Base-by-base conservation (phyloP, 2,888 invertebrate genomes). In the Machimus atricapillus region DNA sequence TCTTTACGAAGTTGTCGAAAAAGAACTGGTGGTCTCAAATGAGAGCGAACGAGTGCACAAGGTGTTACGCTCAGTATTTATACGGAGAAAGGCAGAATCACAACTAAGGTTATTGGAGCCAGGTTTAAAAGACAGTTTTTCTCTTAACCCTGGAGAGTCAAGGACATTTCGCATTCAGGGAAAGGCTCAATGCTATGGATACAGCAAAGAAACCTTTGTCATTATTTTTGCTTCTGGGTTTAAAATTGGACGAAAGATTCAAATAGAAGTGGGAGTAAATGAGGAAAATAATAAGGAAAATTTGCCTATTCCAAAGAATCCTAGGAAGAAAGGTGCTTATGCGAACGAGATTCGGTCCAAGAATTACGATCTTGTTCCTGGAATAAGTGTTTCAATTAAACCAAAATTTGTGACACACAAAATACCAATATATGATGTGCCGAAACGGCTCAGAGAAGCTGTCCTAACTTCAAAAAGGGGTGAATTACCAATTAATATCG, bases 361-460 rank as follows among this genome's bases (percentile, higher is more conserved):
- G 12, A 89, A 91, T 81, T 86, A 90, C 3, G 87, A 90, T 16
- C 89, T 92, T 74, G 90, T 95, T 76, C 94, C 93, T 46, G 97
- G 97, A 7, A 93, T 95, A 19, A 93, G 91, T 83, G 90, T 93
- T 0, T 89, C 89, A 1, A 94, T 93, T 88, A 90, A 93, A 14
- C 93, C 95, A 6, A 93, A 95, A 66, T 97, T 97, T 92, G 90
- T 95, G 31, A 92, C 94, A 14, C 92, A 94, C 0, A 93, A 92
- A 89, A 90, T 95, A 16, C 94, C 93, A 0, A 5, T 23, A 0
- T 92, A 89, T 88, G 91, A 91, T 0, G 93, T 95, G 79, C 94
- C 95, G 6, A 92, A 93, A 16, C 93, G 91, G 88, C 90, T 95
- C 76, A 94, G 94, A 90, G 90, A 90, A 34, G 91, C 92, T 3